Base-by-base conservation (phyloP, 2,888 invertebrate species). In the Oscheius sp. region DNA sequence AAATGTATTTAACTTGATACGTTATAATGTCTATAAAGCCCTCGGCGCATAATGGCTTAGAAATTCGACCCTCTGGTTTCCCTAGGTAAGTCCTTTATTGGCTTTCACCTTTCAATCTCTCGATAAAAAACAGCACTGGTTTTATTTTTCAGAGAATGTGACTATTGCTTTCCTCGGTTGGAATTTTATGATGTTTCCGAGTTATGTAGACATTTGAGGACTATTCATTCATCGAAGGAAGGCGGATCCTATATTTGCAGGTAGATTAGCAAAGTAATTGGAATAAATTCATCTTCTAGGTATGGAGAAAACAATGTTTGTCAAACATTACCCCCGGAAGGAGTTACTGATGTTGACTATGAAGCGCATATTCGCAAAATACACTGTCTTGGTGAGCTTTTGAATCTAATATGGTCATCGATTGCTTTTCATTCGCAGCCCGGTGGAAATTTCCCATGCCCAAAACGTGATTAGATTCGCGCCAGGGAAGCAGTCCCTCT, bases 231-330 rank as follows among this genome's bases (percentile, higher is more conserved):
- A 39, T 79, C 77, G 10, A 79, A 81, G 61, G 82, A 83, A 67
- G 82, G 82, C 58, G 84, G 84, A 34, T 82, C 81, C 34, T 83
- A 76, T 68, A 69, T 82, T 10, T 84, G 83, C 75, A 72, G 79
- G 84, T 82, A 34, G 5, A n/a, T 39, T 66, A 2, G 5, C 8
- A 10, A 20, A 27, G n/a, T 25, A 42, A 20, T 8, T 29, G 25
- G 1, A 10, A 42, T n/a, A 2, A 37, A 15, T 50, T 46, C 5
- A 23, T 25, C 4, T n/a, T 39, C 33, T 27, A 92, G 92, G 83
- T 95, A 94, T 90, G 94, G 93, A 46, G 91, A 91, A 85, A 93
- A 94, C 88, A 92, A 91, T 65, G 92, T 94, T 52, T 95, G 94
- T 87, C 91, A 92, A 58, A 92, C 93, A 68, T 88, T 94, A 76